Conservation (phyloP, 2,113 vertebrate genomes). For the Siphamia tubifer region DNA sequence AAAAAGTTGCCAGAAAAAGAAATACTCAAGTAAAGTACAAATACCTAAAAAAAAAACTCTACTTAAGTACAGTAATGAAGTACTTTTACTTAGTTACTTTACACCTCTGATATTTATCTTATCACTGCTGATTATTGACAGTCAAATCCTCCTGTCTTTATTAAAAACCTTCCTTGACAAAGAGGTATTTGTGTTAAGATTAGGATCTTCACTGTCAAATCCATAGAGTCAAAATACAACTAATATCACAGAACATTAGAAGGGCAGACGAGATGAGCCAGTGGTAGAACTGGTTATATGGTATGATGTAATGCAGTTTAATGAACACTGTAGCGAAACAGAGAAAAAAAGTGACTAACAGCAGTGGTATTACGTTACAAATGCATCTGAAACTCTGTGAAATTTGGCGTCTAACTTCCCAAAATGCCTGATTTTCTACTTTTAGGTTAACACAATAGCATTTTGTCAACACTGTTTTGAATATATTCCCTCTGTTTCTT, state of each 20-base stretch:
- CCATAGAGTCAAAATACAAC: background rate
- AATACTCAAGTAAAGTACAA: too few species aligned
- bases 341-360: constrained; percentile 34
- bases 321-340: background rate
- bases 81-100: too few species aligned
- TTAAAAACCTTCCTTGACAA: background rate
- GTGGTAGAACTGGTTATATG: constrained; percentile 42
- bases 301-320: background rate
- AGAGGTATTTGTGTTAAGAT: background rate
- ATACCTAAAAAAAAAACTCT: too few species aligned
- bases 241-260: background rate
- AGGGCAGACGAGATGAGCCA: constrained; percentile 5
- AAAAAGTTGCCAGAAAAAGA: too few species aligned
- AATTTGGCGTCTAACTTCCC: background rate
- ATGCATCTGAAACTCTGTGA: background rate
- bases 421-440: too few species aligned
- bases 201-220: background rate
- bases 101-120: too few species aligned
- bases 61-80: too few species aligned
- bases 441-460: too few species aligned
- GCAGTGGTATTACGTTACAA: background rate
- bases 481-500: too few species aligned
- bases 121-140: too few species aligned
- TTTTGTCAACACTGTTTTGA: too few species aligned
- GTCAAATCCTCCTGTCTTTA: background rate